Evolutionary conservation across 2,888 invertebrate genomes (phyloP), one percentile per base, ranked within the genome.

Genomic region (Tachina fera): DNA sequence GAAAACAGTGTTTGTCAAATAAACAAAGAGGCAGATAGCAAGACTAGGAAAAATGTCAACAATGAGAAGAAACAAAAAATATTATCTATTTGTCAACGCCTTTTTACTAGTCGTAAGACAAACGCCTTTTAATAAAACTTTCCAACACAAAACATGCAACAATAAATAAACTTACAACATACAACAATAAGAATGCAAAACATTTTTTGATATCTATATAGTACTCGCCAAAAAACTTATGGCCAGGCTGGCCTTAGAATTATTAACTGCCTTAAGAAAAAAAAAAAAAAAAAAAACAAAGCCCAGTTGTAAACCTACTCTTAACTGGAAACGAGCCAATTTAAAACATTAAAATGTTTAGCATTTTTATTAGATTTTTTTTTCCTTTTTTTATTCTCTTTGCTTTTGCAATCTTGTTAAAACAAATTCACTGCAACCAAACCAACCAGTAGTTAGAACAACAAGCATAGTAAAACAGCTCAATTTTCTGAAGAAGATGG

Each of bases 41-140:
- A 49, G 19, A 60, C 13, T 60, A 16, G 49, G 14, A 58, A 78
- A 77, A 58, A 67, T 61, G 45, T 56, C 16, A 72, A 79, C 70
- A 78, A 78, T 70, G 70, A 31, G 16, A 45, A 61, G 41, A 39
- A 63, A 68, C 70, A 76, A 71, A 65, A 70, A 63, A 67, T 80
- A 79, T 86, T 86, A 86, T 86, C 86, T 83, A 67, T 83, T 86
- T 86, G 86, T 86, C 86, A 86, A 86, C 86, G 86, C 86, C 86
- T 86, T 86, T 71, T 86, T 83, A 79, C 86, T 79, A 79, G 78
- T 71, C 79, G n/a, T 65, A 79, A 86, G 86, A 86, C 86, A 86
- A 86, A 86, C 86, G 86, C 86, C 86, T 86, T 86, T 83, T 68
- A 83, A 76, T 61, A 83, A 83, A 83, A 79, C 75, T 56, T 79